Conservation (phyloP, 2,797 vertebrate genomes). For the Darevskia mixta region DNA sequence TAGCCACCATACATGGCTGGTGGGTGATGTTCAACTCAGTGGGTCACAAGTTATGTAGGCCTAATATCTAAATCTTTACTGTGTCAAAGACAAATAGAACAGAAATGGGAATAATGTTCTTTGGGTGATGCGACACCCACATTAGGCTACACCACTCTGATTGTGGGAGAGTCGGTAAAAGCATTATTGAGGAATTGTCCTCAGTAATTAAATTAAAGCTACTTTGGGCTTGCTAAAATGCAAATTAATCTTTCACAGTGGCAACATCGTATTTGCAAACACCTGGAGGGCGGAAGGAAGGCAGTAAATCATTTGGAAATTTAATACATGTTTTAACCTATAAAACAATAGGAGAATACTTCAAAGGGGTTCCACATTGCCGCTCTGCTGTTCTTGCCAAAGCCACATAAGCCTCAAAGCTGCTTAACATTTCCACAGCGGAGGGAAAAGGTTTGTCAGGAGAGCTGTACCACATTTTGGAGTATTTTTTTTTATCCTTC, state of each 20-base stretch:
- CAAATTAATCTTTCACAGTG: slow-evolving; percentile 69
- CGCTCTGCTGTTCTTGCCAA: slow-evolving; percentile 19
- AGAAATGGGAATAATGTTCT: slow-evolving; percentile 43
- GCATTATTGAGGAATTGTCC: slow-evolving; percentile 72
- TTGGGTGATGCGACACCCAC: slow-evolving; percentile 43
- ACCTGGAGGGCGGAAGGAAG: slow-evolving; percentile 60
- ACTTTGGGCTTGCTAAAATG: slow-evolving; percentile 65
- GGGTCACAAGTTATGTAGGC: neutral
- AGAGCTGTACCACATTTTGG: neutral
- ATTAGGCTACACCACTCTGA: slow-evolving; percentile 53
- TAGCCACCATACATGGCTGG: neutral
- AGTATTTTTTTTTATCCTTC: neutral
- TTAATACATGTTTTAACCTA: slow-evolving; percentile 65
- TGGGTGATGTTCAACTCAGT: neutral
- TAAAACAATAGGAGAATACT: slow-evolving; percentile 61
- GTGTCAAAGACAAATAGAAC: slow-evolving; percentile 31
- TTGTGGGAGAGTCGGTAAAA: slow-evolving; percentile 58
- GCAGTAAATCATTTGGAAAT: slow-evolving; percentile 65
- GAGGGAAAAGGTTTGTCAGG: slow-evolving; percentile 10
- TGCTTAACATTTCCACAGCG: slow-evolving; percentile 44
- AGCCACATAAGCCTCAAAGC: slow-evolving; percentile 33
- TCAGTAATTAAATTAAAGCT: slow-evolving; percentile 73
- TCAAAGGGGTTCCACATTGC: slow-evolving; percentile 48
- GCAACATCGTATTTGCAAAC: slow-evolving; percentile 64
- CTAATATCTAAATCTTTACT: slow-evolving; percentile 10